Evolutionary conservation across 2,888 invertebrate genomes (phyloP).

Genomic region (Metacarcinus magister): DNA sequence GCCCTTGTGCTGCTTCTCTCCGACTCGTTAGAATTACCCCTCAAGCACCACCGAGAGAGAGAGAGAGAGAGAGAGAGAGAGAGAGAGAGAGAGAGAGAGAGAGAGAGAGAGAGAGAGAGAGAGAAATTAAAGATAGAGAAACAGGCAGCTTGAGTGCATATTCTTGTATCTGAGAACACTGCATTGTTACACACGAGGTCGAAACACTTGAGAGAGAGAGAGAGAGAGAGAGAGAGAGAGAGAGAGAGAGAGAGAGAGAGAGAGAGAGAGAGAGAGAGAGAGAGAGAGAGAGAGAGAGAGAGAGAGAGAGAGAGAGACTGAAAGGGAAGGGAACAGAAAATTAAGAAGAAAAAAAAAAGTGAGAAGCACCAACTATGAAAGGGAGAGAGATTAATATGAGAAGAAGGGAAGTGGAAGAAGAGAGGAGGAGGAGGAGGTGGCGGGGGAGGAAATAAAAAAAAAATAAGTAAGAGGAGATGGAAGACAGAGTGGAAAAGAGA

Average conservation of each 20-base stretch:
- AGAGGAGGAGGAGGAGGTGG: too few species aligned
- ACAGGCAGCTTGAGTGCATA: not conserved
- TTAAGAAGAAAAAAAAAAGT: too few species aligned
- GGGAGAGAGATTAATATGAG: too few species aligned
- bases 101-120: not conserved
- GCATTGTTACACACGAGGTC: too few species aligned
- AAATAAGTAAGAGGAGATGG: too few species aligned
- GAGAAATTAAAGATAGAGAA: not conserved
- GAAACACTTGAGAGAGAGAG: not conserved
- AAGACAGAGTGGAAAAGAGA: too few species aligned
- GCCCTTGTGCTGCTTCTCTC: not conserved
- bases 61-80: not conserved
- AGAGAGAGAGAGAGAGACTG: not conserved
- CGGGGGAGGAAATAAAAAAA: too few species aligned
- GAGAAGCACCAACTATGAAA: too few species aligned
- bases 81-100: too few species aligned
- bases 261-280: not conserved
- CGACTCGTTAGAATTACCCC: constrained; percentile 1
- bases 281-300: not conserved
- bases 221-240: too few species aligned
- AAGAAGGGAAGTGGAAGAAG: too few species aligned
- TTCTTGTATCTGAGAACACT: not conserved
- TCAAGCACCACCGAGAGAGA: not conserved
- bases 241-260: too few species aligned
- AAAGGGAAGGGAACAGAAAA: not conserved